Conservation (phyloP, 2,113 vertebrate species). For the Leptosomus discolor region DNA sequence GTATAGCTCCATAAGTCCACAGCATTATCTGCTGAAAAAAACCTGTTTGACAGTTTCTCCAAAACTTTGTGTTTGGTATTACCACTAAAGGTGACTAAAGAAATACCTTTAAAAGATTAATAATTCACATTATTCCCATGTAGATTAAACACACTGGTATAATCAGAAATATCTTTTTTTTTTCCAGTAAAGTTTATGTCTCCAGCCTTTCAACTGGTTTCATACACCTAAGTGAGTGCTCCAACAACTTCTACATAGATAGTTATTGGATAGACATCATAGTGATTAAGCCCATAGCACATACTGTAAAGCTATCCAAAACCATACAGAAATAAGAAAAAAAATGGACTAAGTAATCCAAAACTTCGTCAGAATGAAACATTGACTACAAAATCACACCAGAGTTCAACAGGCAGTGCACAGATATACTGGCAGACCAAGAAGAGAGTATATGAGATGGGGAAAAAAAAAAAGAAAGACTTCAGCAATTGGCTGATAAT, state of each 20-base stretch:
- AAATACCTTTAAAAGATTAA: neutral
- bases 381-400: neutral
- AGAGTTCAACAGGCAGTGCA: neutral
- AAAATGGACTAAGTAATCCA: neutral
- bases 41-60: neutral
- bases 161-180: neutral
- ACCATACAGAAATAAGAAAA: neutral
- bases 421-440: neutral
- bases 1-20: neutral
- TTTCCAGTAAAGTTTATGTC: neutral
- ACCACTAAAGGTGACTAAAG: neutral
- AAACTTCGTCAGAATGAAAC: neutral
- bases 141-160: neutral
- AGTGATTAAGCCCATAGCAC: neutral
- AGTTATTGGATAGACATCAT: neutral
- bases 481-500: neutral
- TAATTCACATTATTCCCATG: neutral
- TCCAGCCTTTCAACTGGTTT: neutral
- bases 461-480: neutral
- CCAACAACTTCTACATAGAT: neutral
- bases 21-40: neutral
- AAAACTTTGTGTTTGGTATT: neutral
- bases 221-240: neutral
- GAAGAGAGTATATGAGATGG: neutral
- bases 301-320: neutral